These are phyloP conservation scores for Protonibea diacanthus DNA, from an alignment of 2,797 vertebrate species.

Conservation along the genomic window DNA sequence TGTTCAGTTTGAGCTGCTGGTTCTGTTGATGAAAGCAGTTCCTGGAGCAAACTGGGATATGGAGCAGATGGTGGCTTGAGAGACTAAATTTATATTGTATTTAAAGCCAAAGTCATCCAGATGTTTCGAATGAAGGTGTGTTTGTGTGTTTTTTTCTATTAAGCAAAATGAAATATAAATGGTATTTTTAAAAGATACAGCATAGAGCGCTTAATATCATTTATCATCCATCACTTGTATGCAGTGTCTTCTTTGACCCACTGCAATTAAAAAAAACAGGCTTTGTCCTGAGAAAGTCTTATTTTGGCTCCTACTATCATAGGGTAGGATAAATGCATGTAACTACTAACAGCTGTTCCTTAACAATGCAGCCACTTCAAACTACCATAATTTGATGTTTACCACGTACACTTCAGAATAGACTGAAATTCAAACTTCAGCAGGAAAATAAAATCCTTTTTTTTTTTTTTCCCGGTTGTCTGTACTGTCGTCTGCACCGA, in stretches of 20 bases:
- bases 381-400: conserved; percentile 65
- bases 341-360: conserved; percentile 57
- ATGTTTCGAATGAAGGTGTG: not conserved
- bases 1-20: conserved; percentile 31
- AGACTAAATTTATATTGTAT: not conserved
- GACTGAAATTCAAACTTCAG: conserved; percentile 17
- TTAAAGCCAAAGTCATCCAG: not conserved
- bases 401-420: conserved; percentile 43
- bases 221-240: not conserved
- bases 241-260: not conserved
- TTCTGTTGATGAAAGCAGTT: conserved; percentile 16
- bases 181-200: not conserved
- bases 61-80: conserved; percentile 28
- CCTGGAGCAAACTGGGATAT: conserved; percentile 9
- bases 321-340: conserved; percentile 50
- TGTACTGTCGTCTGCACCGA: conserved; percentile 17
- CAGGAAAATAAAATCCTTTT: conserved; percentile 22
- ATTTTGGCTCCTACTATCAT: conserved; percentile 52
- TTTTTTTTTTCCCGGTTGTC: not conserved
- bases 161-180: not conserved
- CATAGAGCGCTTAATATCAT: too few species aligned
- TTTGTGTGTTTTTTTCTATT: not conserved
- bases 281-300: conserved; percentile 34
- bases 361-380: conserved; percentile 60
- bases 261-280: not conserved